Evolutionary conservation across 53 echinoderm and acorn worm species (phyloP), one percentile per base, ranked within the genome.

Genomic region (Apostichopus leukothele): DNA sequence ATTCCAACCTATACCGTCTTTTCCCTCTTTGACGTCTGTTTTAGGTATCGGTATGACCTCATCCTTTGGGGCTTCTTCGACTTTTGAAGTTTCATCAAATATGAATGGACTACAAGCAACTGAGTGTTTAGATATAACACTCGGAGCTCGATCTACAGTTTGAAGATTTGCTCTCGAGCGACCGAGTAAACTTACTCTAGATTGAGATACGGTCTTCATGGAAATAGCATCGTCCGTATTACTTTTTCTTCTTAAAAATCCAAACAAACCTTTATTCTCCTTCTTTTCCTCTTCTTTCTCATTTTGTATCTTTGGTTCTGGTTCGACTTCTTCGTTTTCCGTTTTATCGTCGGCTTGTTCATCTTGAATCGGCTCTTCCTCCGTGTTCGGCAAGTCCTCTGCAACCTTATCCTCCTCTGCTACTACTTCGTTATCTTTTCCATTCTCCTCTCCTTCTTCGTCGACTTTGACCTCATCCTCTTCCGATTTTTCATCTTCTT

Each of bases 71-170:
- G 11, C 60, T 76, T 76, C 76, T 19, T 83, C 83, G 19, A 51
- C 53, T 60, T 57, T 83, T 59, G 53, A 5, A 5, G 55, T 52
- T 53, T 83, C 83, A 54, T 83, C 83, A 20, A 83, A 83, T 8
- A 83, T 7, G 83, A 83, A 57, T 10, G 84, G 84, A 84, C 84
- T 84, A 18, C 84, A 84, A 19, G 83, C 83, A n/a, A 83, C 20
- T 20, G 83, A 83, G 54, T 83, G 83, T 19, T 83, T 83, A 14
- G 83, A 83, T 16, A 39, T 21, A 4, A 63, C 66, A 60, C 60
- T 84, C 14, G 60, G 84, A 1, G 60, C 61, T 61, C 61, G 84
- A 14, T 77, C 79, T 79, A 22, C 20, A 4, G 84, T 21, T 84
- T 60, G 84, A 11, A 84, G 84, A 60, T 57, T 84, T 4, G 60